Conservation (phyloP, 1,140 invertebrate species). For the Nasonia vitripennis region DNA sequence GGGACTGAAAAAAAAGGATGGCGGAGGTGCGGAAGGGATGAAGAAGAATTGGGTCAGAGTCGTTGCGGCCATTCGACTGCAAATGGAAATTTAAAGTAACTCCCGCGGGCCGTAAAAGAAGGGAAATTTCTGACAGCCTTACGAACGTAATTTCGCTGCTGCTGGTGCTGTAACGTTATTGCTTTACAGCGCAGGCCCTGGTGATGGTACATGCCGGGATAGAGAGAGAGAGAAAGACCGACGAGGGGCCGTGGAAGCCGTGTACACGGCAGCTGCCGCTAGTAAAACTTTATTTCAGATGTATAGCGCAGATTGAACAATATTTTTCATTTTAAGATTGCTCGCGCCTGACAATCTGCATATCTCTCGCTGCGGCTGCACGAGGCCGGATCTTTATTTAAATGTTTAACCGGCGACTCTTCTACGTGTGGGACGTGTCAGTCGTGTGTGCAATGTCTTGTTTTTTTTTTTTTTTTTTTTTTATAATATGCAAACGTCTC, state of each 20-base stretch:
- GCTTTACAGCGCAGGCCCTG: not conserved
- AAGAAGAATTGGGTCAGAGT: conserved; percentile 1
- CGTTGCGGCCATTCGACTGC: not conserved
- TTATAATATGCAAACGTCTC: not conserved
- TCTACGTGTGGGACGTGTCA: not conserved
- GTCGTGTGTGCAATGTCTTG: not conserved
- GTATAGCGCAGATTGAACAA: conserved; percentile 3
- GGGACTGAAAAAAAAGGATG: not conserved
- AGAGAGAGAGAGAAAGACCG: not conserved
- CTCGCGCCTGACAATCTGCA: not conserved
- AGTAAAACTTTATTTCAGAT: conserved; percentile 36
- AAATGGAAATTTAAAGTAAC: conserved; percentile 40
- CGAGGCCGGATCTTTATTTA: not conserved
- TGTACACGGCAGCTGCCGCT: not conserved
- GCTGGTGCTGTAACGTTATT: conserved; percentile 17
- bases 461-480: not conserved
- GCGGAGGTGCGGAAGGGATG: not conserved
- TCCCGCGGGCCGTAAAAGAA: conserved; percentile 6
- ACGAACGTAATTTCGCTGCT: conserved; percentile 22
- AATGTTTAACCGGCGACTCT: not conserved
- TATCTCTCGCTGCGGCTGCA: not conserved
- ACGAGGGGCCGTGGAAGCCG: not conserved
- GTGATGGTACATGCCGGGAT: not conserved
- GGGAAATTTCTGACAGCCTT: conserved; percentile 18
- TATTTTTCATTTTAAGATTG: conserved; percentile 5